Base-by-base conservation (phyloP, 2,797 vertebrate genomes). In the Oreochromis mossambicus region DNA sequence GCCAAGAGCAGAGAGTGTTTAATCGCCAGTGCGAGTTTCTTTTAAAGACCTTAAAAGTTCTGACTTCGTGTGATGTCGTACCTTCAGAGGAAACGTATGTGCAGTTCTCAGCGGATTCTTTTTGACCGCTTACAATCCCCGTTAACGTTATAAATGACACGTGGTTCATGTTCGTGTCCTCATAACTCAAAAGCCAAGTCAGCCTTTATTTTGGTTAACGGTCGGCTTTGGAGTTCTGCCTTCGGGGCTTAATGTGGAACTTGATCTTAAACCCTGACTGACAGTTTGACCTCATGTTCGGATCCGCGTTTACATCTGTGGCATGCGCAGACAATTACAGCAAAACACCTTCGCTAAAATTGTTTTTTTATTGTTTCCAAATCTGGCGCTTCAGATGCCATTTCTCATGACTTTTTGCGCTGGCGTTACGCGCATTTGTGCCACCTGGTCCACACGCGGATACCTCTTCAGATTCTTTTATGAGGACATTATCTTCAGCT, bases 251-350 rank as follows among this genome's bases (percentile, higher is more conserved):
- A 89, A 32, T 85, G 82, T 84, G 95, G 92, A 95, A 95, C 93
- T 90, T 91, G 95, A 96, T 94, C 95, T 93, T 89, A 92, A 91
- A 91, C 89, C 91, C 90, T 29, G 84, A 86, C 90, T 91, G 92
- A 88, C 89, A 87, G 92, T 86, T 93, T 95, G 92, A 95, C 91
- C 93, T 83, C 89, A 83, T 83, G 81, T 88, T 91, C 83, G 82
- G 89, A 94, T 91, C 90, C 88, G 86, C 89, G 86, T 94, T 95
- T 92, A 94, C 86, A 91, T 85, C 91, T 38, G 87, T 58, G 84
- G 68, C 85, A 48, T 85, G 85, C 89, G 13, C 68, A 89, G 81
- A 76, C 55, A 83, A 85, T 84, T 81, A 79, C 87, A 82, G 76
- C 78, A 34, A 79, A 83, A 52, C 66, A 32, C 52, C 8, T 4